These are phyloP conservation scores for Altica lythri DNA, from an alignment of 2,888 invertebrate species.

Conservation along the genomic window DNA sequence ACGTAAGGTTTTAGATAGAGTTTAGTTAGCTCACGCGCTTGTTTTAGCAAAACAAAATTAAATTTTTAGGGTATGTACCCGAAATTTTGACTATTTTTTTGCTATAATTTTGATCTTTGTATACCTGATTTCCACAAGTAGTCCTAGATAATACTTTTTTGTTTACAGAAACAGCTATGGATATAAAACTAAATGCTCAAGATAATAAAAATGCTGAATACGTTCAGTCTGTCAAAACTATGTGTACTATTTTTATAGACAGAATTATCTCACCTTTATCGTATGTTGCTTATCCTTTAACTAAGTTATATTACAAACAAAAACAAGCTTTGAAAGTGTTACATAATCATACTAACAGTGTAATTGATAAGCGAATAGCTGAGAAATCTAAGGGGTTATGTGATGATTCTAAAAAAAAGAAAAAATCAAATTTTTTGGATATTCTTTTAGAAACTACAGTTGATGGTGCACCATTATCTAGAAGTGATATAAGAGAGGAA, in stretches of 20 bases:
- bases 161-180: slow-evolving; percentile 83
- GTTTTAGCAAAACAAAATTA: no score
- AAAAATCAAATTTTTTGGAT: slow-evolving; percentile 70
- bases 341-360: slow-evolving; percentile 19
- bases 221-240: slow-evolving; percentile 70
- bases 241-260: slow-evolving; percentile 44
- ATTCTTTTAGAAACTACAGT: slow-evolving; percentile 65
- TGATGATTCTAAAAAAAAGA: slow-evolving; percentile 59
- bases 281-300: slow-evolving; percentile 60
- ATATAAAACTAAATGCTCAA: slow-evolving; percentile 73
- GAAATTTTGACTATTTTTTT: no score
- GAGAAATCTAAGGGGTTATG: slow-evolving; percentile 6
- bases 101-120: no score
- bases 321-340: slow-evolving; percentile 47
- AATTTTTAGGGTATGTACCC: no score
- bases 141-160: background rate
- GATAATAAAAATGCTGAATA: slow-evolving; percentile 69
- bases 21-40: no score
- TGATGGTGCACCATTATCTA: slow-evolving; percentile 63
- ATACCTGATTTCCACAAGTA: no score
- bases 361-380: slow-evolving; percentile 46
- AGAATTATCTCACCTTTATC: slow-evolving; percentile 53
- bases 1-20: no score
- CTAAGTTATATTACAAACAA: slow-evolving; percentile 63
- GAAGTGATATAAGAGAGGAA: slow-evolving; percentile 67